A percentile compares a stretch with the other conserved stretches of the same genome.
Evolutionary conservation across 2,113 vertebrate genomes (phyloP).

Genomic region (Phalacrocorax brasilianus): DNA sequence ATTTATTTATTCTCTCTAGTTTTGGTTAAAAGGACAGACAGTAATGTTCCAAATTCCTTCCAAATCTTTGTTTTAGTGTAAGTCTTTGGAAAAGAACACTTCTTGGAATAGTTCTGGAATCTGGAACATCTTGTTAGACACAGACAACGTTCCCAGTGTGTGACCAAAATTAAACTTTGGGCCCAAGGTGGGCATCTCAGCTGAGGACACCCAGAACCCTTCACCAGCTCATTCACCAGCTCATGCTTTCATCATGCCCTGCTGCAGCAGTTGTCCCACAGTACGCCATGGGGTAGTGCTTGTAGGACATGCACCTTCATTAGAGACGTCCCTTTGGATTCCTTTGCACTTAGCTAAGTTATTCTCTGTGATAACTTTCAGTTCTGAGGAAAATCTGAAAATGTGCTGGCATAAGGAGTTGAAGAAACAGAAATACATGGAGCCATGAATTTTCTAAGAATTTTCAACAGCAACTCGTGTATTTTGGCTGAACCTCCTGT

Average conservation of each 20-base stretch:
- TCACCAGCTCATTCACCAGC: not conserved
- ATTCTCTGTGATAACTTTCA: not conserved
- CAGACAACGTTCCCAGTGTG: not conserved
- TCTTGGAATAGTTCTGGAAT: not conserved
- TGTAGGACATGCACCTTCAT: rapidly evolving
- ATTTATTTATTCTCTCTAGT: not conserved
- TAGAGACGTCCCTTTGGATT: not conserved
- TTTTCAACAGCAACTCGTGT: not conserved
- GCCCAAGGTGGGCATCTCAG: not conserved
- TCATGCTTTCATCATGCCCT: rapidly evolving
- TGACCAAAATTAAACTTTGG: not conserved
- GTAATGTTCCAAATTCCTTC: not conserved
- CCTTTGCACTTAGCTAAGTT: not conserved
- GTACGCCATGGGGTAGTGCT: not conserved
- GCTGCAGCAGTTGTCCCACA: rapidly evolving
- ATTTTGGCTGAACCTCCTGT: not conserved
- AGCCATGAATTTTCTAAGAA: not conserved
- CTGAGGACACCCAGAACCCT: not conserved
- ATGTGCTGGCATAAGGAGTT: not conserved
- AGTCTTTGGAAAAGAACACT: not conserved
- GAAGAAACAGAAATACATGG: not conserved
- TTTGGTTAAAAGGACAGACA: not conserved
- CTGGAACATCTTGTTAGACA: not conserved
- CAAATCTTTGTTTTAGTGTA: not conserved
- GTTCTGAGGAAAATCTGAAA: not conserved